These are phyloP conservation scores for Leptinotarsa peninsularis DNA, from an alignment of 2,888 invertebrate species.

Conservation along the genomic window DNA sequence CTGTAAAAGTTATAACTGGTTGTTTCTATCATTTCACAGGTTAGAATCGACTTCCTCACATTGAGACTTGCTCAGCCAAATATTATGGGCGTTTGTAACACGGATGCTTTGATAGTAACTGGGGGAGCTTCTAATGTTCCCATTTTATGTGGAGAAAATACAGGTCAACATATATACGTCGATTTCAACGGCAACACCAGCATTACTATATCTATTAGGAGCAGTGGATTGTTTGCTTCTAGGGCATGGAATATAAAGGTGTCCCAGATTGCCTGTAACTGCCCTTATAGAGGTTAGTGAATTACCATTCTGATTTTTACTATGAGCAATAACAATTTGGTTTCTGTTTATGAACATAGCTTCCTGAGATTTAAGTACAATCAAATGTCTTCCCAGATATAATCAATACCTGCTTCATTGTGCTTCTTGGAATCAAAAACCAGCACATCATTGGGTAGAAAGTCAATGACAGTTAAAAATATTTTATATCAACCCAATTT, in stretches of 20 bases:
- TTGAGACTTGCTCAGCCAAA: slow-evolving; percentile 79
- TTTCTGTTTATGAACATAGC: too few relatives aligned
- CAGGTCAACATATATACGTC: slow-evolving; percentile 82
- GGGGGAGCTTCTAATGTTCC: slow-evolving; percentile 79
- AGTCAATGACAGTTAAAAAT: too few relatives aligned
- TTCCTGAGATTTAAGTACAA: too few relatives aligned
- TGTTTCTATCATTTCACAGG: slow-evolving; percentile 61
- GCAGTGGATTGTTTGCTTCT: slow-evolving; percentile 71
- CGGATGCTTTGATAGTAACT: slow-evolving; percentile 77
- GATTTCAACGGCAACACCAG: slow-evolving; percentile 78
- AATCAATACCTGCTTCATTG: too few relatives aligned
- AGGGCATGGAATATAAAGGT: slow-evolving; percentile 82
- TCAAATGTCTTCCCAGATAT: too few relatives aligned
- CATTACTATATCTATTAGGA: slow-evolving; percentile 75
- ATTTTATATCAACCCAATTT: too few relatives aligned
- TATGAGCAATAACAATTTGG: too few relatives aligned
- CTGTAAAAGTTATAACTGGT: too few relatives aligned
- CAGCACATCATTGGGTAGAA: too few relatives aligned
- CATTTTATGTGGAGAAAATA: slow-evolving; percentile 84
- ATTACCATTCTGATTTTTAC: too few relatives aligned
- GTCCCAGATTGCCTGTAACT: slow-evolving; percentile 78
- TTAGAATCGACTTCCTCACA: slow-evolving; percentile 82
- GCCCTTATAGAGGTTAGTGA: slow-evolving; percentile 72
- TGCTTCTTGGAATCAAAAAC: too few relatives aligned
- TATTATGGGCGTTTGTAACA: slow-evolving; percentile 77